A percentile compares a stretch with the other conserved stretches of the same genome.
Evolutionary conservation across 2,113 vertebrate genomes (phyloP).

Genomic region (Tachysurus fulvidraco): DNA sequence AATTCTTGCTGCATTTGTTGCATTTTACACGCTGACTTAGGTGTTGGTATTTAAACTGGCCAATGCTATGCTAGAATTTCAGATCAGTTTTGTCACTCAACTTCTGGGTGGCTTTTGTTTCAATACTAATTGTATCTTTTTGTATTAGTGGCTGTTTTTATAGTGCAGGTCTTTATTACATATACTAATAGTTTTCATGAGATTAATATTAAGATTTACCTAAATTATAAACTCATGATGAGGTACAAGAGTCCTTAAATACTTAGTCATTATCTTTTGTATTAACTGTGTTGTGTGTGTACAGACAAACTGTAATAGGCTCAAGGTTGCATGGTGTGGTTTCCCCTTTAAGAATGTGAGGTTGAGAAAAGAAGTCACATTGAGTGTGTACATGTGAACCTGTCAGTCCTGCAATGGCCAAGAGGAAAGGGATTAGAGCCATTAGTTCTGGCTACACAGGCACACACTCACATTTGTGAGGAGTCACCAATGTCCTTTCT

Average conservation of each 20-base stretch:
- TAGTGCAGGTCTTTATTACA: background rate
- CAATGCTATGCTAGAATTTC: constrained; percentile 75
- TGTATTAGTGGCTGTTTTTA: background rate
- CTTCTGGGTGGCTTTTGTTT: constrained; percentile 3
- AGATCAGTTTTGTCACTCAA: constrained; percentile 45
- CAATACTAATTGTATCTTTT: background rate
- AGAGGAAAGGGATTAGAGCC: constrained; percentile 68
- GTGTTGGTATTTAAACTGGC: constrained; percentile 66
- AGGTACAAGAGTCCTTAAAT: background rate
- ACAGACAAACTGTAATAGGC: constrained; percentile 2
- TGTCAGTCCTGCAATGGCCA: constrained; percentile 67
- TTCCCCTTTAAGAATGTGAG: constrained; percentile 63
- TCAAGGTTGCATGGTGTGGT: constrained; percentile 34
- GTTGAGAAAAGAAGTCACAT: constrained; percentile 62
- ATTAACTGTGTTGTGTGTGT: constrained; percentile 16
- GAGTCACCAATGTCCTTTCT: constrained; percentile 78
- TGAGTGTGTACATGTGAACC: constrained; percentile 76
- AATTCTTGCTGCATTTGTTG: constrained; percentile 72
- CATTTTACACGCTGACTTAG: constrained; percentile 74
- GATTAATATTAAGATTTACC: background rate
- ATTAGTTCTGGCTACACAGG: constrained; percentile 73
- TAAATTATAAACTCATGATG: background rate
- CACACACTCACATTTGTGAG: constrained; percentile 71
- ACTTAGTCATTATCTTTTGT: background rate
- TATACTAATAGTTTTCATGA: background rate